Base-by-base conservation (phyloP, 2,888 invertebrate species). In the Sinodicranocentrus sp. region DNA sequence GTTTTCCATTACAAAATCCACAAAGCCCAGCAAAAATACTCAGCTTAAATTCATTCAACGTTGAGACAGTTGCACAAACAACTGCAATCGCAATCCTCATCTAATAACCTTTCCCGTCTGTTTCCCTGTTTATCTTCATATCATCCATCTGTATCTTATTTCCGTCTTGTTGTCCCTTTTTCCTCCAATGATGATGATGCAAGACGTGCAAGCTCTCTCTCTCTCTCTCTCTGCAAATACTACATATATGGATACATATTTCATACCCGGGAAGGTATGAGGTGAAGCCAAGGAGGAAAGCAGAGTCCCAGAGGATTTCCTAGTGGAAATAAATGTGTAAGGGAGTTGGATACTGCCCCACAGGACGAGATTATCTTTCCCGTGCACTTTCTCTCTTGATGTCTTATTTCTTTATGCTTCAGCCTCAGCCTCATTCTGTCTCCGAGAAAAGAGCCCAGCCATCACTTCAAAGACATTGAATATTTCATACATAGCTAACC, bases 251-350 rank as follows among this genome's bases (percentile, higher is more conserved):
- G 75, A 79, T 85, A 83, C 85, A 88, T 88, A 86, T 88, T 88
- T 88, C 85, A 86, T 87, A 85, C 57, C 2, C 21, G 23, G 23
- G 21, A 48, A 48, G 3, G 57, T 54, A 54, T 25, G 61, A 44
- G 68, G 57, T 44, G 71, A 71, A 79, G 85, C 86, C 86, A 82
- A 84, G 84, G 85, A 86, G 83, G 82, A 84, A 80, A 77, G 67
- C 79, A 84, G 73, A 88, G 80, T 88, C 87, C 86, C 84, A 70
- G 73, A 78, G 88, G 88, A 87, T 86, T 88, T 84, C 84, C 84
- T 88, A 88, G 88, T 88, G 87, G 87, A 88, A 88, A 88, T 87
- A 88, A 88, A 88, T 88, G 88, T 87, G 87, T 87, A 84, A 87
- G 88, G 87, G 87, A 87, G 87, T 88, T 86, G 83, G 85, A 82